A percentile compares a stretch with the other conserved stretches of the same genome.
Evolutionary conservation across 2,113 vertebrate genomes (phyloP).

Genomic region (Clarias gariepinus): DNA sequence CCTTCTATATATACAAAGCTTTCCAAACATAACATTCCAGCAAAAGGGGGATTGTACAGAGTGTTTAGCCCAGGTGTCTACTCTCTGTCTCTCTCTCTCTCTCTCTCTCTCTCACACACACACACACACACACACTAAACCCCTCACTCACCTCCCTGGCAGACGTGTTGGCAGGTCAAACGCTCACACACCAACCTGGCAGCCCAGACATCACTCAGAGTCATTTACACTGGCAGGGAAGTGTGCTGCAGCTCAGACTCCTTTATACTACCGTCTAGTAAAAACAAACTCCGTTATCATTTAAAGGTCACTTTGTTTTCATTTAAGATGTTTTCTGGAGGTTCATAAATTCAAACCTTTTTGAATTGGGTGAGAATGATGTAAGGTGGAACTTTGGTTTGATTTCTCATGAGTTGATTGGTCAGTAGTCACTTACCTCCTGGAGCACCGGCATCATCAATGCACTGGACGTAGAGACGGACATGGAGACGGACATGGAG

Average conservation of each 20-base stretch:
- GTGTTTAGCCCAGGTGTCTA: constrained; percentile 51
- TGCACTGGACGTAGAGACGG: background rate
- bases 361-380: background rate
- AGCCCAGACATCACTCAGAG: constrained; percentile 9
- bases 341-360: background rate
- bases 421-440: background rate
- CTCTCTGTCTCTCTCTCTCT: background rate
- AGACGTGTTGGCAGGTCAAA: constrained; percentile 8
- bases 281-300: background rate
- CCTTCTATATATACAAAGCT: constrained; percentile 14
- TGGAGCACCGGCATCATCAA: background rate
- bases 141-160: constrained; percentile 57
- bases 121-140: constrained; percentile 21
- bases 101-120: background rate
- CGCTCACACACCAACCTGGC: background rate
- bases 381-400: background rate
- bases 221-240: constrained; percentile 50
- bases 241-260: background rate
- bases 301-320: background rate
- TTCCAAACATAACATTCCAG: constrained; percentile 68
- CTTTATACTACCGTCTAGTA: background rate
- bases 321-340: too few species aligned
- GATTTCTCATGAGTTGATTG: background rate
- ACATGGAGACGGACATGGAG: too few species aligned
- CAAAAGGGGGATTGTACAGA: constrained; percentile 57